A percentile compares a stretch with the other conserved stretches of the same genome.
phyloP scores from a whole-genome alignment of 2,797 vertebrate species.

The Picus viridis region DNA sequence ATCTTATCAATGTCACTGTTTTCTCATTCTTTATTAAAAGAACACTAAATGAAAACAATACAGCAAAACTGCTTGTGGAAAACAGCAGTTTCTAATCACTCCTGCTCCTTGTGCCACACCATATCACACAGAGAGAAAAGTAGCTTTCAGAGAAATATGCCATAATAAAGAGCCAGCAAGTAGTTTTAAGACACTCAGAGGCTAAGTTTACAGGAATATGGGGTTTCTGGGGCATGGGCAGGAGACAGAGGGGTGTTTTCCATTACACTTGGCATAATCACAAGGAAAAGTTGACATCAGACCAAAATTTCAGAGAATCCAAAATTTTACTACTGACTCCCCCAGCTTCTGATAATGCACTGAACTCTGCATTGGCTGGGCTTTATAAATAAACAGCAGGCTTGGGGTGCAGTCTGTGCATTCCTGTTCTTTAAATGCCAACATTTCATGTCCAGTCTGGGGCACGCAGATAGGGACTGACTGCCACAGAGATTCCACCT shows the following conservation, averaged over 20 bases:
- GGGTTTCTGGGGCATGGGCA: background rate
- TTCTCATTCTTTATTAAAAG: slow-evolving; percentile 16
- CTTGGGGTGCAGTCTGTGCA: background rate
- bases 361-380: background rate
- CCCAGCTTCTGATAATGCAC: background rate
- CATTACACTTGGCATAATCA: background rate
- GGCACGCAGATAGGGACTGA: background rate
- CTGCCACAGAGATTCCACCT: background rate
- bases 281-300: background rate
- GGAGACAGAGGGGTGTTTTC: background rate
- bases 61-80: background rate
- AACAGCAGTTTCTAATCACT: slow-evolving; percentile 38
- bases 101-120: background rate
- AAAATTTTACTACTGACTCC: background rate
- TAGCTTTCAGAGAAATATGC: slow-evolving; percentile 23
- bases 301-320: background rate
- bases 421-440: background rate
- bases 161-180: background rate
- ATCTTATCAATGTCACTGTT: slow-evolving; percentile 23
- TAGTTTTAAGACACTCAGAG: background rate
- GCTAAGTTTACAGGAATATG: background rate
- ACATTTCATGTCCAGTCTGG: background rate
- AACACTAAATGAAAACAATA: slow-evolving; percentile 28
- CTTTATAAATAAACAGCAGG: background rate
- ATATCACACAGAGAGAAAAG: slow-evolving; percentile 10